phyloP scores from a whole-genome alignment of 2,113 vertebrate genomes.

The Marmota flaviventris region DNA sequence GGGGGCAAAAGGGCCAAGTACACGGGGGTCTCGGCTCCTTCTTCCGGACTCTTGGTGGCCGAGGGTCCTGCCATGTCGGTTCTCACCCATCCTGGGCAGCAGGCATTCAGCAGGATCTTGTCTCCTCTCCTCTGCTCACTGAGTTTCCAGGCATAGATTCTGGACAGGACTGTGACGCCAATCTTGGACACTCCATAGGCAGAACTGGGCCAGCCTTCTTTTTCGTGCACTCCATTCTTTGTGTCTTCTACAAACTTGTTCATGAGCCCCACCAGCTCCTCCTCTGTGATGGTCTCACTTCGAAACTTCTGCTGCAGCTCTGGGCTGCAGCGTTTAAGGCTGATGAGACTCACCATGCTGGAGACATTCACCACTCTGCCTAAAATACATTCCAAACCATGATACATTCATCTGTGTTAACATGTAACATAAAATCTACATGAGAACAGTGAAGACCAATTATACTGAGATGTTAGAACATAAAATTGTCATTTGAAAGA shows the following conservation, averaged over 20 bases:
- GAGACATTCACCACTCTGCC: conserved; percentile 95
- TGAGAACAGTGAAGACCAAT: rapidly evolving
- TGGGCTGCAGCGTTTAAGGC: conserved; percentile 89
- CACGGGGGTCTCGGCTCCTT: conserved; percentile 94
- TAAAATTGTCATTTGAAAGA: neutral
- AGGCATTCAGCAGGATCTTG: conserved; percentile 94
- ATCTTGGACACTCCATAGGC: conserved; percentile 94
- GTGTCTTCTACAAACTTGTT: conserved; percentile 90
- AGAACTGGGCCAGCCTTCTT: conserved; percentile 91
- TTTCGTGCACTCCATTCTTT: conserved; percentile 86
- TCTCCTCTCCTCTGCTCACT: conserved; percentile 89
- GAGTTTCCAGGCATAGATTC: conserved; percentile 91
- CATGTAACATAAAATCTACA: too few species aligned
- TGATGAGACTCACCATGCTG: conserved; percentile 81
- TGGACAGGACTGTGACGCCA: conserved; percentile 93
- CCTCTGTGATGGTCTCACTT: conserved; percentile 93
- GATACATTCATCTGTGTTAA: too few species aligned
- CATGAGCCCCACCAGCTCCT: conserved; percentile 94
- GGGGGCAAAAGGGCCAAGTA: conserved; percentile 93
- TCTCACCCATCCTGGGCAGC: conserved; percentile 97
- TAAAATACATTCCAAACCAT: conserved; percentile 19
- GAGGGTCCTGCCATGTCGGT: conserved; percentile 93
- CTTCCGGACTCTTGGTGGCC: conserved; percentile 93
- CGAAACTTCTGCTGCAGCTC: conserved; percentile 92
- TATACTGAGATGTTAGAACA: neutral